Base-by-base conservation (phyloP, 2,113 vertebrate species). In the Lates calcarifer region DNA sequence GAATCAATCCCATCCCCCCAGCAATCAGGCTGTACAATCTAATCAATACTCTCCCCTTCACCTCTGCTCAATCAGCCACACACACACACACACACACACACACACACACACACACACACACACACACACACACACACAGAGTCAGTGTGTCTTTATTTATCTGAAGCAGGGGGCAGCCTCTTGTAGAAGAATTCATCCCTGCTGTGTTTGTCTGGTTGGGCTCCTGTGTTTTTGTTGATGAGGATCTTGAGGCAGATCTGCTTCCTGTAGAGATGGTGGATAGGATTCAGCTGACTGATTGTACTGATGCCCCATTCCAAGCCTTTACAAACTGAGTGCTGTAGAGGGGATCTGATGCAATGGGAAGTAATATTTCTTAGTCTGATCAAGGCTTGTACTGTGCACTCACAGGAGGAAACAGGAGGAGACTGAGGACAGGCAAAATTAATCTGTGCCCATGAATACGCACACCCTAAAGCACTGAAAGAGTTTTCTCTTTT, bases 41-140 rank as follows among this genome's bases (percentile, higher is more conserved):
- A 65, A 92, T 91, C 90, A 88, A 93, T 92, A 90, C 55, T 47
- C 62, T 83, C 41, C 47, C 68, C 67, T 84, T 89, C 63, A 76
- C 81, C 73, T 80, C 43, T 79, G 58, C 70, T 66, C 68, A 79
- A 7, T 78, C 81, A 83, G 29, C 49, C 63, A 35, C 65, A 24
- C 70, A 33, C 51, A 49, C 47, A 20, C 53, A 80, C 29, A 24
- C 17, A 43, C 60, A 45, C 66, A 29, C 66, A 63, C 75, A 37
- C 64, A 28, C 49, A 20, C 71, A 68, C 56, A 12, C 58, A 82
- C 49, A 43, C 9, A 31, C 35, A 45, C 49, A 74, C 29, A 61
- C 57, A 66, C 70, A 67, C 51, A 58, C 73, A 69, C 58, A 58
- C 79, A 71, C 53, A 57, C 43, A 70, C 72, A 73, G 7, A 65